A percentile compares a stretch with the other conserved stretches of the same genome.
Conservation (phyloP, 2,113 vertebrate species). For the Dasyurus viverrinus region DNA sequence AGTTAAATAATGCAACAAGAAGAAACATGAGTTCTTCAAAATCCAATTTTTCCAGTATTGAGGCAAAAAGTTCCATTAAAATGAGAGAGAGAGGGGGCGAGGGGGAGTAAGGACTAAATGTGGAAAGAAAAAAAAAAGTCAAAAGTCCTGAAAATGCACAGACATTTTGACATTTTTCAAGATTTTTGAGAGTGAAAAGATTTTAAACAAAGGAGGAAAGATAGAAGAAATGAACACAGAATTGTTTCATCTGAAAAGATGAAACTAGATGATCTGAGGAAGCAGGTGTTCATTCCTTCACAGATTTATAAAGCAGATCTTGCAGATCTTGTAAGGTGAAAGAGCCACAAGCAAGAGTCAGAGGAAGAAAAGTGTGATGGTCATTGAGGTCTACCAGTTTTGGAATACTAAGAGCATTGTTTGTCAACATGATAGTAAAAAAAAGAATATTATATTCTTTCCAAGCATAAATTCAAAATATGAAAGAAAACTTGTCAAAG, state of each 20-base stretch:
- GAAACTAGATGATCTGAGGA: neutral
- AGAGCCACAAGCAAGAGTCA: neutral
- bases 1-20: neutral
- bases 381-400: neutral
- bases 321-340: neutral
- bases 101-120: neutral
- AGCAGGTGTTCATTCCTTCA: neutral
- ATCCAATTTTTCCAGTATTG: neutral
- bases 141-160: neutral
- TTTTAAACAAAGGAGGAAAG: neutral
- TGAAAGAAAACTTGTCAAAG: neutral
- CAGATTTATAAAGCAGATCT: neutral
- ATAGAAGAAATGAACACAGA: neutral
- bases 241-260: neutral
- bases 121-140: neutral
- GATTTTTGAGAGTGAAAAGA: neutral
- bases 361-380: neutral
- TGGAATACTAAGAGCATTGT: neutral
- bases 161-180: neutral
- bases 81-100: neutral
- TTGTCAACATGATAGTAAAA: neutral
- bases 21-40: neutral
- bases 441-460: neutral
- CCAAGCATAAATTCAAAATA: neutral
- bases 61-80: neutral